Conservation (phyloP, 2,113 vertebrate species). For the Daboia siamensis region DNA sequence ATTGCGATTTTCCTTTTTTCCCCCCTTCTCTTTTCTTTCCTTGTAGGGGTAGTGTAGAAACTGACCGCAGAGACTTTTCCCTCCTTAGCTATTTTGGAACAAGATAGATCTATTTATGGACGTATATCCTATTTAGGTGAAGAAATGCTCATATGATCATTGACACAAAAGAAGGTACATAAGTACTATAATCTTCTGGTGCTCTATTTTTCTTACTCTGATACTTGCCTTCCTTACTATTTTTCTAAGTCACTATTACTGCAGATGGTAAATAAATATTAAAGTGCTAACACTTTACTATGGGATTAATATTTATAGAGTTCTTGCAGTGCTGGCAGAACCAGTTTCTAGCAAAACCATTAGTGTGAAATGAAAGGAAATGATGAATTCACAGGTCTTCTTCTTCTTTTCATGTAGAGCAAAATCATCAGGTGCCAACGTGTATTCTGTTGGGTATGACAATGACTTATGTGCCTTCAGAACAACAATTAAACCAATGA, state of each 20-base stretch:
- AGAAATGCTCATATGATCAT: neutral
- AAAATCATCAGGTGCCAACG: neutral
- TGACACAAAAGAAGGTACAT: neutral
- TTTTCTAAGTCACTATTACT: neutral
- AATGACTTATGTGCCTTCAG: neutral
- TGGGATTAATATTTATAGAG: constrained; percentile 1
- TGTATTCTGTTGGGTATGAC: neutral
- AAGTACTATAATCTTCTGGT: neutral
- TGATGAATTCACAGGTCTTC: neutral
- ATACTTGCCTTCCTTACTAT: neutral
- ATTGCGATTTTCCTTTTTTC: too few species aligned
- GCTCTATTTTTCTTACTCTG: neutral
- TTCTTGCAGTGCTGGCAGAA: neutral
- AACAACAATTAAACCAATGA: neutral
- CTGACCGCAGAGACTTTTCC: too few species aligned
- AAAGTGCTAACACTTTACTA: neutral
- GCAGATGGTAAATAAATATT: neutral
- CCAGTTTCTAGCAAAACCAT: neutral
- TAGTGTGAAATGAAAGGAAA: neutral
- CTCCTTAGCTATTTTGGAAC: neutral
- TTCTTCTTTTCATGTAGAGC: neutral
- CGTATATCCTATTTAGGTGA: neutral
- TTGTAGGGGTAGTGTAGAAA: neutral
- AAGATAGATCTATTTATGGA: neutral
- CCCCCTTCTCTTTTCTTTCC: neutral